Conservation (phyloP, 1,140 invertebrate species). For the Bactericera cockerelli region DNA sequence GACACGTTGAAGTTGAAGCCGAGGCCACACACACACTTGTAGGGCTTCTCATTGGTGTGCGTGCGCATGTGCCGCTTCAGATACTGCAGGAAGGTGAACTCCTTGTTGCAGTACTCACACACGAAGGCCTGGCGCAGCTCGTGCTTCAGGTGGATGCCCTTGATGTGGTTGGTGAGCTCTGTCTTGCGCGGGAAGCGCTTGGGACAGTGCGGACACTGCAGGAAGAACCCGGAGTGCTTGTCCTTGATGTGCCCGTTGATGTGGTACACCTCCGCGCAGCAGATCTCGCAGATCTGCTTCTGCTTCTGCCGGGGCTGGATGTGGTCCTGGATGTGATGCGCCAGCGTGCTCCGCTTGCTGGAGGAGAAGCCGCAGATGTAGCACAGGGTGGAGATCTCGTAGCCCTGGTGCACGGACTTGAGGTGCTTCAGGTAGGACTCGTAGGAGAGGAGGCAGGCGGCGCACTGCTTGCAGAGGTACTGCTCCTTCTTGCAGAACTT, state of each 20-base stretch:
- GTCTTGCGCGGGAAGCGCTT: not conserved
- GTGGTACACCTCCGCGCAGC: slow-evolving; percentile 3
- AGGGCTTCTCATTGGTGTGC: slow-evolving; percentile 27
- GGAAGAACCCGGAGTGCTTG: not conserved
- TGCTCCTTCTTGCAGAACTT: not conserved
- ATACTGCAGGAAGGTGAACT: slow-evolving; percentile 50
- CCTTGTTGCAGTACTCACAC: slow-evolving; percentile 44
- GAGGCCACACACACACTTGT: slow-evolving; percentile 12
- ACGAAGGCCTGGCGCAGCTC: not conserved
- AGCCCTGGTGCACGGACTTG: not conserved
- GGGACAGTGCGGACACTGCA: not conserved
- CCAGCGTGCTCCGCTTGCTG: not conserved
- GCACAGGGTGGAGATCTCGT: not conserved
- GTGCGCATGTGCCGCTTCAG: slow-evolving; percentile 41
- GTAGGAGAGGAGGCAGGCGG: not conserved
- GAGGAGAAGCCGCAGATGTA: not conserved
- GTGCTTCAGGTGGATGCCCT: not conserved
- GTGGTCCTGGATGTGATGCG: not conserved
- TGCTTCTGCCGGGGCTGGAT: not conserved
- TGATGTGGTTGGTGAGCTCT: not conserved
- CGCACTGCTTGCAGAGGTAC: not conserved
- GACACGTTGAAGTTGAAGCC: slow-evolving; percentile 3
- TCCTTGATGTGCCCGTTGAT: not conserved
- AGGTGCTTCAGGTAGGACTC: not conserved
- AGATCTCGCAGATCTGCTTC: slow-evolving; percentile 1